Conservation (phyloP, 2,113 vertebrate species). For the Silurus meridionalis region DNA sequence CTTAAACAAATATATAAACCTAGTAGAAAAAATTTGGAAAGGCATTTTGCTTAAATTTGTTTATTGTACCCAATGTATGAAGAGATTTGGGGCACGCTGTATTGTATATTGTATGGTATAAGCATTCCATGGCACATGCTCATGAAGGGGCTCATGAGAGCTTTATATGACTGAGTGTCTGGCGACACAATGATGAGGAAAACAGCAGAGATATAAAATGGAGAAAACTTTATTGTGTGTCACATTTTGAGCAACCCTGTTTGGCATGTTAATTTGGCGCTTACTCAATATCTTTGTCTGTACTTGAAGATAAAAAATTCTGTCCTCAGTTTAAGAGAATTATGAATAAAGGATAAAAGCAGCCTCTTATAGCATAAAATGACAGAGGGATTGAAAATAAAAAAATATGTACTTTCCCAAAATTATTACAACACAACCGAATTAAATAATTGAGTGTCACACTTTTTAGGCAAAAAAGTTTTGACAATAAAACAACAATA, state of each 20-base stretch:
- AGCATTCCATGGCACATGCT: constrained; percentile 45
- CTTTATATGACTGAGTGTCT: constrained; percentile 21
- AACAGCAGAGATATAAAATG: constrained; percentile 16
- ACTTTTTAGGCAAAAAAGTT: constrained; percentile 8
- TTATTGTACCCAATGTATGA: too few relatives aligned
- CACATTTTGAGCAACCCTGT: not conserved
- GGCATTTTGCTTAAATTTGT: too few relatives aligned
- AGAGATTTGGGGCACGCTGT: too few relatives aligned
- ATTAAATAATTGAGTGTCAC: not conserved
- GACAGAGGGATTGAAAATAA: not conserved
- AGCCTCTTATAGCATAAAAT: not conserved
- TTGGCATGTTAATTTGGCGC: not conserved
- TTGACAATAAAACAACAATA: constrained; percentile 23
- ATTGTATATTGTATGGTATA: constrained; percentile 11
- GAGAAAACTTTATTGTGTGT: not conserved
- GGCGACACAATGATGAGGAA: constrained; percentile 33
- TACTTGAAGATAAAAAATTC: not conserved
- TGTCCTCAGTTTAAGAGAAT: not conserved
- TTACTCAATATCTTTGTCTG: constrained; percentile 13
- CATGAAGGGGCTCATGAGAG: constrained; percentile 28
- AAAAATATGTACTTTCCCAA: not conserved
- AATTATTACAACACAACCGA: not conserved
- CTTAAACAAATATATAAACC: too few relatives aligned
- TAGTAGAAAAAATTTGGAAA: too few relatives aligned
- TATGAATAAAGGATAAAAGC: not conserved